Conservation (phyloP, 2,113 vertebrate species). For the Pipra filicauda region DNA sequence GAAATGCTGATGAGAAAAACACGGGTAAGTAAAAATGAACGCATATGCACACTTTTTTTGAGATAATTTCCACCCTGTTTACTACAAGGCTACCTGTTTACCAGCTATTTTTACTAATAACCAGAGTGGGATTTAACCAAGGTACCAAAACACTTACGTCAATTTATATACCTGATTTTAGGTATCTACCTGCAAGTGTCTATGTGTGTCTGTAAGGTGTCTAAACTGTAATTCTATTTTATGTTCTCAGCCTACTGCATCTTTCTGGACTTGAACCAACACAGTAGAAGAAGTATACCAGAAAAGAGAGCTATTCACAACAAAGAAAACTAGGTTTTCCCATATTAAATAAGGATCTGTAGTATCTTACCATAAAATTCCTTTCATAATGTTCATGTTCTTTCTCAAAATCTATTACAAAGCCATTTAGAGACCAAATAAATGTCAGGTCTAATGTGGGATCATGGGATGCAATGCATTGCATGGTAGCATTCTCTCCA, state of each 20-base stretch:
- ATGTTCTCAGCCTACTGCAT: neutral
- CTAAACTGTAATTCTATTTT: neutral
- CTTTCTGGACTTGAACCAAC: neutral
- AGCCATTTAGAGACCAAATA: slow-evolving; percentile 91
- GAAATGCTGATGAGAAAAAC: neutral
- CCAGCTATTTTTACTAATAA: neutral
- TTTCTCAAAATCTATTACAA: slow-evolving; percentile 87
- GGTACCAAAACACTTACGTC: neutral
- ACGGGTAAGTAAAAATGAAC: neutral
- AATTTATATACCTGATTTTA: neutral
- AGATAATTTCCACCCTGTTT: neutral
- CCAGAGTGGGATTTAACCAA: neutral
- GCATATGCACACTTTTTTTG: neutral
- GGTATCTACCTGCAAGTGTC: neutral
- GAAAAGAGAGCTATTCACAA: neutral
- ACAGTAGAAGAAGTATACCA: neutral
- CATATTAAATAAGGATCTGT: neutral
- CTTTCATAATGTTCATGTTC: slow-evolving; percentile 85
- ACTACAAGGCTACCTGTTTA: neutral
- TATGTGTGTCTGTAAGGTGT: neutral
- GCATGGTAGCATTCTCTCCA: slow-evolving; percentile 88
- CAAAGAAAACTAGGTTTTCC: neutral
- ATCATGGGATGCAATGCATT: slow-evolving; percentile 90
- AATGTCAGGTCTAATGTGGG: slow-evolving; percentile 89
- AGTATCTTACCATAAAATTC: slow-evolving; percentile 81